Evolutionary conservation across 2,113 vertebrate species (phyloP).

Genomic region (Cyrtonyx montezumae): DNA sequence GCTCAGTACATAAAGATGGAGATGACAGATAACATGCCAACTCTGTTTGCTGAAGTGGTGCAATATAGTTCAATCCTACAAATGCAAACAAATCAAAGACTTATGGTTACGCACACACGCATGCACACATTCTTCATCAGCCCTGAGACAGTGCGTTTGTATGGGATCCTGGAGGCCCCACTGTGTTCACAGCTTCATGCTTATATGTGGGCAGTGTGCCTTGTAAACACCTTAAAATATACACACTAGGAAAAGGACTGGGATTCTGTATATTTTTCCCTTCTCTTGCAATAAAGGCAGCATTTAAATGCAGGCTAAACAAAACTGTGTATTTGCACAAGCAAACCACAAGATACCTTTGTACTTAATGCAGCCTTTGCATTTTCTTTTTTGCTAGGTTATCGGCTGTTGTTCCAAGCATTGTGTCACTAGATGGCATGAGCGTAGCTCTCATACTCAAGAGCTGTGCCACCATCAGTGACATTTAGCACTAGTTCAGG

Average conservation of each 20-base stretch:
- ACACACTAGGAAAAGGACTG: not conserved
- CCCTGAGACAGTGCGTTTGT: not conserved
- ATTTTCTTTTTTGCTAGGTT: not conserved
- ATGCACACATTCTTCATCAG: not conserved
- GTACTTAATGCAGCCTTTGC: not conserved
- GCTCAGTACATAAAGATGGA: not conserved
- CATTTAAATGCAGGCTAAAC: not conserved
- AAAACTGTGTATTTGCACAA: not conserved
- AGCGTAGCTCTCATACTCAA: not conserved
- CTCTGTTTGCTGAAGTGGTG: not conserved
- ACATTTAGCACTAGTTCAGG: conserved; percentile 1
- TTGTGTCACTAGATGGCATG: not conserved
- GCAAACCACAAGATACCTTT: not conserved
- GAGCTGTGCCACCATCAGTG: not conserved
- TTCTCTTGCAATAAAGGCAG: not conserved
- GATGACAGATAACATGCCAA: not conserved
- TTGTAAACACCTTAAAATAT: not conserved
- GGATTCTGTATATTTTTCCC: not conserved
- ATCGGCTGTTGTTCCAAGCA: not conserved
- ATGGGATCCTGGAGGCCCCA: accelerated
- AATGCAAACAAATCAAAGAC: not conserved
- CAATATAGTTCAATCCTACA: not conserved
- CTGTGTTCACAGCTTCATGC: not conserved
- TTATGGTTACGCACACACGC: accelerated
- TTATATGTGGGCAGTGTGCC: accelerated